Evolutionary conservation across 2,888 invertebrate species (phyloP).

Genomic region (Agapostemon virescens): DNA sequence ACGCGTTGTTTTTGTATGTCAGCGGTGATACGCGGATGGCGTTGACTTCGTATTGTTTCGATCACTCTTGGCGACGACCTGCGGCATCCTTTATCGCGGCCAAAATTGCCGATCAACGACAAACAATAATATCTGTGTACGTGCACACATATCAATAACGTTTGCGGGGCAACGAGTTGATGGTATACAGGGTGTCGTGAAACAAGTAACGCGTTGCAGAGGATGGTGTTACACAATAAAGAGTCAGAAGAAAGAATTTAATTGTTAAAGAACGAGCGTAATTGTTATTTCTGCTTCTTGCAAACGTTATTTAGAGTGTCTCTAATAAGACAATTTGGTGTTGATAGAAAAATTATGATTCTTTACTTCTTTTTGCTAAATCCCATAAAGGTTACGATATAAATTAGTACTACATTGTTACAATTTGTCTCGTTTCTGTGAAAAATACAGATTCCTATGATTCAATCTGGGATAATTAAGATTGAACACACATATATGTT

Average conservation of each 20-base stretch:
- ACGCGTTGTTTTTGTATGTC: constrained; percentile 30
- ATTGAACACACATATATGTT: no score
- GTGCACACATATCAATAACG: constrained; percentile 42
- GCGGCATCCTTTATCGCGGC: not conserved
- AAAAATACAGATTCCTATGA: not conserved
- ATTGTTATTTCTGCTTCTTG: not conserved
- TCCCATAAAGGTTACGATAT: not conserved
- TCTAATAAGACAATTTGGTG: no score
- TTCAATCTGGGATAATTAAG: not conserved
- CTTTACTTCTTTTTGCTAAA: no score
- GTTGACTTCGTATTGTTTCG: constrained; percentile 27
- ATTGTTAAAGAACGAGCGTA: no score
- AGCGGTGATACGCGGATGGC: constrained; percentile 15
- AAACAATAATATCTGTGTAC: constrained; percentile 28
- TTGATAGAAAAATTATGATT: no score
- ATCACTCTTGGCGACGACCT: not conserved
- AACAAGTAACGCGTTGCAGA: not conserved
- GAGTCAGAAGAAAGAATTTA: not conserved
- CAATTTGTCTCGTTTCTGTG: no score
- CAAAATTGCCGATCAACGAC: not conserved
- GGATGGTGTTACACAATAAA: not conserved
- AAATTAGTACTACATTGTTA: no score
- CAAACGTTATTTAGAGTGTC: no score
- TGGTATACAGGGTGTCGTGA: not conserved
- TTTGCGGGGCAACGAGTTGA: not conserved